Evolutionary conservation across 1,140 invertebrate species (phyloP), one percentile per base, ranked within the genome.

Genomic region (Pseudobourletiella spinata): DNA sequence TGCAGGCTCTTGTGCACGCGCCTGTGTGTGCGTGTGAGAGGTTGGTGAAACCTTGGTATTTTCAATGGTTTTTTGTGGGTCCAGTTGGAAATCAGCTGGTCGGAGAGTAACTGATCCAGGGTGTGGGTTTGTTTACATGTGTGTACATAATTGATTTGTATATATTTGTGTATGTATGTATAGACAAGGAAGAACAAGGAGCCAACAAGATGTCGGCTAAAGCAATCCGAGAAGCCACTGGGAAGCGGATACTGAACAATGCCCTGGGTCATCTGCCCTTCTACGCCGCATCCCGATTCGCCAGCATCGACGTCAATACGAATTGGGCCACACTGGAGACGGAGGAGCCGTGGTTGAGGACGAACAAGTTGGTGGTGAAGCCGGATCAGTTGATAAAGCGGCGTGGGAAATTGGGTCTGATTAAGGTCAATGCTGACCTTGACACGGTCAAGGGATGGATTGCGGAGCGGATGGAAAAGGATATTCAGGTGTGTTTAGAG

Each of bases 331-430:
- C 87, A 58, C 76, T 95, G 15, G 77, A 84, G 1, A 77, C 78
- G 1, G 82, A 87, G 55, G 81, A 95, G 74, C 88, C 91, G 24
- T 99, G 95, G 95, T 80, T 99, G 14, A 78, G 82, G 65, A 84
- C 81, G 50, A 84, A 90, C 86, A 83, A 84, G 76, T 77, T 98
- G 54, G 95, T 99, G 4, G 95, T 95, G 2, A 99, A 99, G 75
- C 96, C 95, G 0, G 96, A 99, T 80, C 96, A 99, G 78, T 79
- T 99, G 73, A 99, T 99, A 71, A 99, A 99, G 77, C 80, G 96
- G 25, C 83, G 96, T 57, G 96, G 96, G 48, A 99, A 99, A 75
- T 82, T 99, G 22, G 95, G 95, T 25, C 78, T 99, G 29, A 98
- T 99, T 64, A 93, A 67, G 42, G 92, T 98, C 1, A 95, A 97